A percentile compares a stretch with the other conserved stretches of the same genome.
Evolutionary conservation across 2,797 vertebrate species (phyloP).

Genomic region (Moxostoma hubbsi): DNA sequence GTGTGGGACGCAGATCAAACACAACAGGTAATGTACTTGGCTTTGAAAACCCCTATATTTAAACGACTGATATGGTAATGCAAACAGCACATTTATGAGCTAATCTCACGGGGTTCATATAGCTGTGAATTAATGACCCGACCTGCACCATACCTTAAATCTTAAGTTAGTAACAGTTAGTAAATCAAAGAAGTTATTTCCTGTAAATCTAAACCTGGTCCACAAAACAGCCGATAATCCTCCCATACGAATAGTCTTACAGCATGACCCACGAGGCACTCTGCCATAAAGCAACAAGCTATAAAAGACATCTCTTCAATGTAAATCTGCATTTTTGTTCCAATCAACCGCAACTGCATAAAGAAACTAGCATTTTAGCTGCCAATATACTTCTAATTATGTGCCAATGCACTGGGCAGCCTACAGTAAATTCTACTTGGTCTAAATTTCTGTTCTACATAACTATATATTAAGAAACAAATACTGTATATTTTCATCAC

Average conservation of each 20-base stretch:
- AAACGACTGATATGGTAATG: conserved; percentile 37
- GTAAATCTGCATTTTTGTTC: too few species aligned
- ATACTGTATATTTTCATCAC: too few species aligned
- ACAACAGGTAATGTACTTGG: conserved; percentile 28
- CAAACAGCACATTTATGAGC: conserved; percentile 27
- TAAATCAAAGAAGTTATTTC: conserved; percentile 3
- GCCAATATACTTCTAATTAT: too few species aligned
- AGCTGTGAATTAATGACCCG: conserved; percentile 12
- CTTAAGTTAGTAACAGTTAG: conserved; percentile 5
- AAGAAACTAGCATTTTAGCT: too few species aligned
- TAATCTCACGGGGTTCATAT: conserved; percentile 21
- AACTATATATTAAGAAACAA: too few species aligned
- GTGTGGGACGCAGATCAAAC: neutral
- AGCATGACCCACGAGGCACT: too few species aligned
- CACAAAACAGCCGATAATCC: neutral
- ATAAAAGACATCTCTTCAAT: too few species aligned
- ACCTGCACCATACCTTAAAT: neutral
- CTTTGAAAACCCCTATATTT: conserved; percentile 35
- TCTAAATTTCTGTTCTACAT: too few species aligned
- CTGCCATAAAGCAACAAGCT: too few species aligned
- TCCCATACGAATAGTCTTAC: neutral
- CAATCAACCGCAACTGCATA: too few species aligned
- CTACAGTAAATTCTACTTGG: too few species aligned
- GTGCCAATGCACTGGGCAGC: too few species aligned
- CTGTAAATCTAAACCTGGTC: conserved; percentile 27